A percentile compares a stretch with the other conserved stretches of the same genome.
Conservation (phyloP, 1,140 invertebrate genomes). For the Glossosoma conforme region DNA sequence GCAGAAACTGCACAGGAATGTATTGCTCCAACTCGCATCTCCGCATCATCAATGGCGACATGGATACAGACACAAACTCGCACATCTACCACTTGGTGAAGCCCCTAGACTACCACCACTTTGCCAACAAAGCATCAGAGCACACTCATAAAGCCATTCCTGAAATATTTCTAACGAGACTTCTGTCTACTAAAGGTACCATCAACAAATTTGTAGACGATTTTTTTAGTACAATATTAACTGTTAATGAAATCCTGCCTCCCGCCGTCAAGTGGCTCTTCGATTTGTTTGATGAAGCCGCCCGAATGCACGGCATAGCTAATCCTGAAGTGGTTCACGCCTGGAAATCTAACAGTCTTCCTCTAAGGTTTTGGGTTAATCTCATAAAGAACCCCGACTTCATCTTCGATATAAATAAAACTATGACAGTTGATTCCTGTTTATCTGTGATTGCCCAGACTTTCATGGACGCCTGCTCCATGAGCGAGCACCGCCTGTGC, state of each 20-base stretch:
- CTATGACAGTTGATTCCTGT: slow-evolving; percentile 85
- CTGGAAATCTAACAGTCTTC: slow-evolving; percentile 95
- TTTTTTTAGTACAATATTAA: slow-evolving; percentile 85
- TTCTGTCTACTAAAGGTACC: slow-evolving; percentile 91
- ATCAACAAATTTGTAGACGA: slow-evolving; percentile 96
- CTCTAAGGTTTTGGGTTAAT: slow-evolving; percentile 94
- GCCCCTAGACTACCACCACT: slow-evolving; percentile 70
- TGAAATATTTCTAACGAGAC: slow-evolving; percentile 89
- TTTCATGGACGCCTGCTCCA: slow-evolving; percentile 92
- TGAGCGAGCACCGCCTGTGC: slow-evolving; percentile 80
- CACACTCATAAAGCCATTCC: slow-evolving; percentile 88
- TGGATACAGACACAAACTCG: slow-evolving; percentile 64
- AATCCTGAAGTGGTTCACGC: slow-evolving; percentile 86
- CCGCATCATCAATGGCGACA: slow-evolving; percentile 75
- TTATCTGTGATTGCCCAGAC: slow-evolving; percentile 93
- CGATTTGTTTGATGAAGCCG: slow-evolving; percentile 89
- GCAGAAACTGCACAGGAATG: slow-evolving; percentile 71
- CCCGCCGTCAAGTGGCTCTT: slow-evolving; percentile 94
- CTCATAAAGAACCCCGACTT: slow-evolving; percentile 97
- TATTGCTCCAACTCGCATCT: slow-evolving; percentile 72
- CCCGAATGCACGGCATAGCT: slow-evolving; percentile 73
- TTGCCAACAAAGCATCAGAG: slow-evolving; percentile 60
- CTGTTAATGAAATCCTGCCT: slow-evolving; percentile 83
- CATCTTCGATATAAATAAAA: slow-evolving; percentile 94
- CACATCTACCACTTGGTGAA: slow-evolving; percentile 81